Base-by-base conservation (phyloP, 2,888 invertebrate genomes). In the Noctua fimbriata region DNA sequence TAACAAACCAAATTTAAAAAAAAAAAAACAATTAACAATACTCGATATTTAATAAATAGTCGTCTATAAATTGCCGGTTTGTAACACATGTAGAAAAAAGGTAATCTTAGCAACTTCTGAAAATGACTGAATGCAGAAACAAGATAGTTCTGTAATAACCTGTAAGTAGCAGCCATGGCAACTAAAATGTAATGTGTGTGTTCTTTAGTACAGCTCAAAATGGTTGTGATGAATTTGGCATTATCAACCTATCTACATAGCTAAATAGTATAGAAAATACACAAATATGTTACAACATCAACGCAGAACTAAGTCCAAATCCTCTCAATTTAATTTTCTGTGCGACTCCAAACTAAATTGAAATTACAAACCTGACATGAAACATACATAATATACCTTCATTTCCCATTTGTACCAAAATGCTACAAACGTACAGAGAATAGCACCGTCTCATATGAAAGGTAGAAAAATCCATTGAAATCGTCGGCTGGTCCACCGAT, bases 381-480 rank as follows among this genome's bases (percentile, higher is more conserved):
- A 67, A 87, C 67, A 52, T 49, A 44, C 47, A 5, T 47, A 47
- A 4, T 47, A 16, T 67, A 24, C 67, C 47, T 28, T 69, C 49
- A 75, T 78, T 73, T 71, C 24, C 36, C 70, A 67, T 84, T 77
- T 83, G 58, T 73, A 65, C n/a, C 69, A 32, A 67, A 49, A 71
- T 49, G n/a, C 24, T 55, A 14, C 47, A 75, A 49, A 49, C n/a
- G 7, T 4, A 44, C n/a, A 36, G 65, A 69, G 12, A 82, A 76
- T 73, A 74, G 55, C 72, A 66, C 58, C 5, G 77, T 69, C 77
- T 80, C 78, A 74, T 79, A 82, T 72, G 63, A 78, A 58, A 77
- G 72, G 32, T 82, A 78, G 69, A 79, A 86, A 88, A 81, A 84
- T 78, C 73, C 67, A 63, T 78, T 73, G 74, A 76, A 74, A 69